A percentile compares a stretch with the other conserved stretches of the same genome.
These are phyloP conservation scores for Bellardia pandia DNA, from an alignment of 2,888 invertebrate species.

Conservation along the genomic window DNA sequence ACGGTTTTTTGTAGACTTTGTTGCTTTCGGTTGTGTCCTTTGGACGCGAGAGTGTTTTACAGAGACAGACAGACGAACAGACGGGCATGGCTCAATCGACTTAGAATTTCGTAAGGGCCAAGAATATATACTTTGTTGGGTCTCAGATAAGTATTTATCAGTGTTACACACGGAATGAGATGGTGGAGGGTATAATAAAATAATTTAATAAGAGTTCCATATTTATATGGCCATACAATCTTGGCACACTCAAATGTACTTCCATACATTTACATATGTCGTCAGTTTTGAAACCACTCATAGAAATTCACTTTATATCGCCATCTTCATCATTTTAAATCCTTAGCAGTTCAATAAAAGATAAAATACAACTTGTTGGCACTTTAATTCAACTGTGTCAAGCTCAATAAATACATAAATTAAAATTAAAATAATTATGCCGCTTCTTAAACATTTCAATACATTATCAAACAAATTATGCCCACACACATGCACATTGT, in stretches of 20 bases:
- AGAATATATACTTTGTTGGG: too few species aligned
- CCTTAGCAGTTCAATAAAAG: background rate
- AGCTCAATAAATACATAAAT: constrained; percentile 16
- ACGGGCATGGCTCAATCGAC: too few species aligned
- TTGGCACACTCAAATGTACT: background rate
- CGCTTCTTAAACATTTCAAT: background rate
- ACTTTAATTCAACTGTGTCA: constrained; percentile 21
- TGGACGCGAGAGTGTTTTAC: too few species aligned
- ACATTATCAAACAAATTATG: constrained; percentile 35
- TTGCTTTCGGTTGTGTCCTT: too few species aligned
- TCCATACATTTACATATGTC: background rate
- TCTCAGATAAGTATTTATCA: too few species aligned
- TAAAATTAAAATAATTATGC: constrained; percentile 30
- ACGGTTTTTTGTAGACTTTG: too few species aligned
- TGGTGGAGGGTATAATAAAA: too few species aligned
- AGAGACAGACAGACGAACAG: too few species aligned
- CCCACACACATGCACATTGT: background rate
- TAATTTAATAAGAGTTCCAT: too few species aligned
- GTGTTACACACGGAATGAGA: too few species aligned
- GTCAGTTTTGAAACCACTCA: background rate
- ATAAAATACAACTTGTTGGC: constrained; percentile 20
- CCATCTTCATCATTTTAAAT: background rate
- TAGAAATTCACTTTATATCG: background rate
- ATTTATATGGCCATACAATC: too few species aligned
- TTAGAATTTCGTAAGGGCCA: too few species aligned